A percentile compares a stretch with the other conserved stretches of the same genome.
phyloP scores from a whole-genome alignment of 2,888 invertebrate genomes.

The Ochropleura plecta region DNA sequence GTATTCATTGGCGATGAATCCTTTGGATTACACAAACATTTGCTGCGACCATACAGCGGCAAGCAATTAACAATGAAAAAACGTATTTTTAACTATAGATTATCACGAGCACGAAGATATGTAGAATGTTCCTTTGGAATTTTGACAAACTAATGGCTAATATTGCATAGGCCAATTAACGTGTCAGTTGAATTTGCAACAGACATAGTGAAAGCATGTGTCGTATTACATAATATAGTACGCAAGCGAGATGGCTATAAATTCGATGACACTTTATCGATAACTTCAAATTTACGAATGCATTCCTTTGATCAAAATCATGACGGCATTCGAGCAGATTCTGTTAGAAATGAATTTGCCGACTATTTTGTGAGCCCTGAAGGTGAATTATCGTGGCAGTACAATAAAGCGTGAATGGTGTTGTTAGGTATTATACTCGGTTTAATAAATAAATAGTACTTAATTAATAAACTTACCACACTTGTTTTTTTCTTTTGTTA shows the following conservation, averaged over 20 bases:
- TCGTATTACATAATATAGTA: constrained; percentile 60
- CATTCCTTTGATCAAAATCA: constrained; percentile 54
- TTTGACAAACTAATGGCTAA: constrained; percentile 60
- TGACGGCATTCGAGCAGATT: constrained; percentile 50
- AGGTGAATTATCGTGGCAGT: constrained; percentile 54
- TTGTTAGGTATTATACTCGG: constrained; percentile 43
- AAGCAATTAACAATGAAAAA: constrained; percentile 58
- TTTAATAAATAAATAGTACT: constrained; percentile 53
- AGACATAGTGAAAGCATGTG: constrained; percentile 61
- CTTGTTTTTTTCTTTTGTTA: constrained; percentile 45
- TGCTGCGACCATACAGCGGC: constrained; percentile 28
- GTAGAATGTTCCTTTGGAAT: constrained; percentile 60
- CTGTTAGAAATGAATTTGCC: constrained; percentile 56
- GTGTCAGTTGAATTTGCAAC: constrained; percentile 56
- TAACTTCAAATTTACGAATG: constrained; percentile 47
- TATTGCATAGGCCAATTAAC: constrained; percentile 57
- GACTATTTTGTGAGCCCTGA: constrained; percentile 52
- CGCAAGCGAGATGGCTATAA: constrained; percentile 61
- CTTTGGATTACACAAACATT: not conserved
- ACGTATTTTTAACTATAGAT: constrained; percentile 68
- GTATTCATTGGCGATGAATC: constrained; percentile 6
- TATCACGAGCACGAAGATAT: constrained; percentile 63
- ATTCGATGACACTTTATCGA: constrained; percentile 52
- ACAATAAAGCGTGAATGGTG: constrained; percentile 51
- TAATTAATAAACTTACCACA: constrained; percentile 49